Evolutionary conservation across 2,113 vertebrate genomes (phyloP), one percentile per base, ranked within the genome.

Genomic region (Antigone vipio): DNA sequence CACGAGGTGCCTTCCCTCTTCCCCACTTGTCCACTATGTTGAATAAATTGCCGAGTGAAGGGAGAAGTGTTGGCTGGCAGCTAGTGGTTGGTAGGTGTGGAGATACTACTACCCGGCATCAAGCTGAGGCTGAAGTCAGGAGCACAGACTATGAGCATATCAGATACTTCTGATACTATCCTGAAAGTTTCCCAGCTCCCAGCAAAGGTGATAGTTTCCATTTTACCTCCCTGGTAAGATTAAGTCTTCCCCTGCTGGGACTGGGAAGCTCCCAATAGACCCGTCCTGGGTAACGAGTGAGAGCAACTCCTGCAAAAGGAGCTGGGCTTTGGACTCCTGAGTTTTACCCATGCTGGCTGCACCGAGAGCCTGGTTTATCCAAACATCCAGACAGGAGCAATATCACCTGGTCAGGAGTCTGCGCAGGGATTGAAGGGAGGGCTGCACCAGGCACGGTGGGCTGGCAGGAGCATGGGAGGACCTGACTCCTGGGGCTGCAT

Each of bases 371-470:
- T 62, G 45, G 16, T 86, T 92, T 69, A 34, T 77, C 45, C 0
- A 0, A 63, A 47, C 24, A 42, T 34, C 29, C 42, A 47, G 50
- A 53, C 11, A 42, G 34, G n/a, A 74, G 35, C 0, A 0, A 38
- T 42, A 24, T 29, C 38, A 20, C 23, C 53, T 27, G 62, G 11
- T 56, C 32, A 50, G 63, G 27, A 78, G 15, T 9, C 1, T 1
- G 44, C 1, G 2, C 7, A 60, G 19, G 52, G 32, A 12, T 44
- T 21, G 66, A 62, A 32, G 5, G n/a, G 8, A 86, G 32, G n/a
- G 60, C 11, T 11, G 26, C n/a, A 50, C 0, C 0, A 32, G 42
- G 56, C 60, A 67, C 1, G 0, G 44, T 8, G 3, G 64, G 16
- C 30, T 76, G 58, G 21, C 18, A 66, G 64, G 38, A 84, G 34